These are phyloP conservation scores for Saguinus imperator DNA, from an alignment of 2,113 vertebrate genomes.

Conservation along the genomic window DNA sequence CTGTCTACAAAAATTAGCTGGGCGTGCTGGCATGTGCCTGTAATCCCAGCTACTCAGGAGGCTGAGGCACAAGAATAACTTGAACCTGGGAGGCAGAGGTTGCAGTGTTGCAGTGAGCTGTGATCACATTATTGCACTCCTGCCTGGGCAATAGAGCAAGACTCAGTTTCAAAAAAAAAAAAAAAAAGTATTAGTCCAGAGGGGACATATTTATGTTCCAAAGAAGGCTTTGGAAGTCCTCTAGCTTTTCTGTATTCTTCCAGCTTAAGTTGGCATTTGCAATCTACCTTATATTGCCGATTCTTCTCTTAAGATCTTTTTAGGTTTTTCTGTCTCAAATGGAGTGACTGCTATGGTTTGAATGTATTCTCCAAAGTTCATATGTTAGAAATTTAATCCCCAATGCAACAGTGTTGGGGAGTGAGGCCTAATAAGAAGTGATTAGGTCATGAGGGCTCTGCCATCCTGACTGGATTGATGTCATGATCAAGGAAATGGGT, in stretches of 20 bases:
- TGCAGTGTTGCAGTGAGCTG: too few relatives aligned
- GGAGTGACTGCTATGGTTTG: neutral
- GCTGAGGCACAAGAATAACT: too few relatives aligned
- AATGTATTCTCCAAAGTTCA: neutral
- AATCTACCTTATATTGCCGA: neutral
- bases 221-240: neutral
- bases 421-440: neutral
- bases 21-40: too few relatives aligned
- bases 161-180: too few relatives aligned
- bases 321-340: neutral
- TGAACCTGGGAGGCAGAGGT: too few relatives aligned
- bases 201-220: neutral
- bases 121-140: too few relatives aligned
- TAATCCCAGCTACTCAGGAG: too few relatives aligned
- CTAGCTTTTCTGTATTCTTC: neutral
- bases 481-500: neutral
- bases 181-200: neutral
- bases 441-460: neutral
- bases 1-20: too few relatives aligned
- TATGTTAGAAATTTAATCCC: neutral
- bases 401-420: neutral
- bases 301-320: slow-evolving; percentile 19
- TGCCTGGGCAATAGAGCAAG: too few relatives aligned
- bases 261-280: neutral
- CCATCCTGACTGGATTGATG: neutral